Evolutionary conservation across 1,140 invertebrate species (phyloP).

Genomic region (Hyles euphorbiae): DNA sequence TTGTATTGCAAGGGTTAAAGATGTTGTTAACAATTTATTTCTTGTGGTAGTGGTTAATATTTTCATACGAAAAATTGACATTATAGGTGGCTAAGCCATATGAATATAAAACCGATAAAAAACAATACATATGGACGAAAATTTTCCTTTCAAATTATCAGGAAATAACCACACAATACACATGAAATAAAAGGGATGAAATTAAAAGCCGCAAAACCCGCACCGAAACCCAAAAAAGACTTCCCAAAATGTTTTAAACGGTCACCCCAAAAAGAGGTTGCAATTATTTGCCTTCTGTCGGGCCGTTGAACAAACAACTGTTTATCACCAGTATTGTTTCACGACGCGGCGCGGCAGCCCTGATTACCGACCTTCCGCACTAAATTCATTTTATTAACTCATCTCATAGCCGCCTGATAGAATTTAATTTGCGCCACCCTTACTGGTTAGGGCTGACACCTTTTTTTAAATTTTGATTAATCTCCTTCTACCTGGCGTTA

Average conservation of each 20-base stretch:
- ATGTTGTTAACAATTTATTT: too few species aligned
- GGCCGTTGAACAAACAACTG: conserved; percentile 48
- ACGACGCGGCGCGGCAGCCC: conserved; percentile 31
- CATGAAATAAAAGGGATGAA: neutral
- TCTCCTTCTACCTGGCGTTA: too few species aligned
- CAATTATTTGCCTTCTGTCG: conserved; percentile 58
- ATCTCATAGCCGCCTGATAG: conserved; percentile 65
- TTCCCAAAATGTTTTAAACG: conserved; percentile 32
- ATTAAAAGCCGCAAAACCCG: conserved; percentile 8
- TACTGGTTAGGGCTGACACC: conserved; percentile 35
- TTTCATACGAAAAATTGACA: too few species aligned
- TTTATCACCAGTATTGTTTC: conserved; percentile 54
- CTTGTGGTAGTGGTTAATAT: too few species aligned
- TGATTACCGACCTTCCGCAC: conserved; percentile 50
- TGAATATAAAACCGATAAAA: neutral
- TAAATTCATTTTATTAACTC: conserved; percentile 71
- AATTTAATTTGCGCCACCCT: conserved; percentile 64
- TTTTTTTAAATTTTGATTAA: conserved; percentile 2
- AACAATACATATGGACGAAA: neutral
- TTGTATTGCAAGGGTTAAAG: too few species aligned
- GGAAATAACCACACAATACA: neutral
- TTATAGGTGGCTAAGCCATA: too few species aligned
- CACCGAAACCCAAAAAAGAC: conserved; percentile 14
- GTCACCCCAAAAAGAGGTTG: conserved; percentile 33
- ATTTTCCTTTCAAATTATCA: neutral